Evolutionary conservation across 2,113 vertebrate genomes (phyloP).

Genomic region (Bubalus kerabau): DNA sequence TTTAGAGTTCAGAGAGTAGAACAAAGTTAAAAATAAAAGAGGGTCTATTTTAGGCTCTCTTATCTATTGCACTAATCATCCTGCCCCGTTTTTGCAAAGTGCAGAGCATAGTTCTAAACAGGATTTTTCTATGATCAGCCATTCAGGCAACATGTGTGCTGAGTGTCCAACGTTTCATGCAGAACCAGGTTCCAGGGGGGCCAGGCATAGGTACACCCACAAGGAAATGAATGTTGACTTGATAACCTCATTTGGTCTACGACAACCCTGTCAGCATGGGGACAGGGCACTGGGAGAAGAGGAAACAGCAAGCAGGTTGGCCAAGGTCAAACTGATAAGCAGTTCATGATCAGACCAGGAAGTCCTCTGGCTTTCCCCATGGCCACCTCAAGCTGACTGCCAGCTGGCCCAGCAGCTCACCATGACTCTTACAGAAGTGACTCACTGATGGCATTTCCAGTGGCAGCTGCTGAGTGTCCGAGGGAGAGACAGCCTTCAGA

Average conservation of each 20-base stretch:
- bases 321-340: slow-evolving; percentile 12
- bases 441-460: not conserved
- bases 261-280: not conserved
- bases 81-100: slow-evolving; percentile 9
- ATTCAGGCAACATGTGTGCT: not conserved
- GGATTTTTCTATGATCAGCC: not conserved
- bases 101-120: slow-evolving; percentile 15
- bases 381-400: not conserved
- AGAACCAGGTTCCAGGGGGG: not conserved
- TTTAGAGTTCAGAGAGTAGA: slow-evolving; percentile 32
- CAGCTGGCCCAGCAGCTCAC: not conserved
- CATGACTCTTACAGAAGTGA: not conserved
- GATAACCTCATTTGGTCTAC: slow-evolving; percentile 15
- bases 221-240: slow-evolving; percentile 34
- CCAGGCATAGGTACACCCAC: not conserved
- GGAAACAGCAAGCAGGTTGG: not conserved
- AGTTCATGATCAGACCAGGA: not conserved
- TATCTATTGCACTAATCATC: slow-evolving; percentile 28
- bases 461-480: not conserved
- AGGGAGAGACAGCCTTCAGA: not conserved
- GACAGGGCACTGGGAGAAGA: not conserved
- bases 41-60: not conserved
- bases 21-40: slow-evolving; percentile 35
- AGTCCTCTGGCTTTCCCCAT: not conserved
- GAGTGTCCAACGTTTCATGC: not conserved